Percentiles rank a stretch among this genome's conserved stretches.
phyloP scores from a whole-genome alignment of 2,888 invertebrate genomes.

The Aphrophora alni region DNA sequence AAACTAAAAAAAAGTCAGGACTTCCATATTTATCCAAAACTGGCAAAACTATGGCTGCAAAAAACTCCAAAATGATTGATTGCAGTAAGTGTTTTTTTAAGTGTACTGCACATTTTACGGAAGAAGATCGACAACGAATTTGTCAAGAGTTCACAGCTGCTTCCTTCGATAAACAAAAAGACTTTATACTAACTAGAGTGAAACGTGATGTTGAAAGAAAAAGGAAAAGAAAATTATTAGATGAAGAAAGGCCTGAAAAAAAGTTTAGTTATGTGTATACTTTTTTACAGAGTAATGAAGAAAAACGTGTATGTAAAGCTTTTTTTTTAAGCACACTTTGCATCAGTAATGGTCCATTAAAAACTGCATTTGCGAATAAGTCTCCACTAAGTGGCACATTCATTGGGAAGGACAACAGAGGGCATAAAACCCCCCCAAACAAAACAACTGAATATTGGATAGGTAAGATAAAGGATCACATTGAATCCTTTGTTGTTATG shows the following conservation, averaged over 20 bases:
- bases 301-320: slow-evolving; percentile 19
- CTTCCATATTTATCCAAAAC: slow-evolving; percentile 18
- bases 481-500: no score
- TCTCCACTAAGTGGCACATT: not conserved
- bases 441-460: no score
- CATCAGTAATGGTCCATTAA: slow-evolving; percentile 31
- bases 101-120: slow-evolving; percentile 13
- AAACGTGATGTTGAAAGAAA: slow-evolving; percentile 27
- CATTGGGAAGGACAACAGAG: slow-evolving; percentile 17
- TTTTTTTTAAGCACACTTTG: slow-evolving; percentile 25
- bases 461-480: no score
- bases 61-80: slow-evolving; percentile 13
- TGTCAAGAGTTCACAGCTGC: slow-evolving; percentile 19
- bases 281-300: slow-evolving; percentile 22
- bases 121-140: slow-evolving; percentile 19
- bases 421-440: slow-evolving; percentile 18
- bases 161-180: slow-evolving; percentile 19
- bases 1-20: not conserved
- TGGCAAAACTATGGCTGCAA: slow-evolving; percentile 6
- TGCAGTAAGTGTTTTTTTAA: slow-evolving; percentile 23
- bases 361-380: slow-evolving; percentile 12
- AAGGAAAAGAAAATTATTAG: slow-evolving; percentile 15
- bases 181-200: slow-evolving; percentile 15
- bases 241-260: not conserved
- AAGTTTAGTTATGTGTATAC: slow-evolving; percentile 10